phyloP scores from a whole-genome alignment of 2,888 invertebrate genomes.

The Heteromyza rotundicornis region DNA sequence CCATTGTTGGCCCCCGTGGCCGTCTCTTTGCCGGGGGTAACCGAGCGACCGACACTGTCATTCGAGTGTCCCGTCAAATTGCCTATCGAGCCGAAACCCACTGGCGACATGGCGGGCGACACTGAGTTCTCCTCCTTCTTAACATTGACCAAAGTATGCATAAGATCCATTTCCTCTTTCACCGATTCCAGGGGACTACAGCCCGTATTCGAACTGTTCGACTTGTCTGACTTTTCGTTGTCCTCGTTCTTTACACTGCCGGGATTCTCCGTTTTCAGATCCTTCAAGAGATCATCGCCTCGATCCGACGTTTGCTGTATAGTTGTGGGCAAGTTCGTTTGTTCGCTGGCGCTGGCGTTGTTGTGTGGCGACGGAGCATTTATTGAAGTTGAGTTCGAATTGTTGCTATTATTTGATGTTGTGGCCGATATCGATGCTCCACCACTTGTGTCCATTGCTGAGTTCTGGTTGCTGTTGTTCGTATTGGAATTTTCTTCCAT shows the following conservation, averaged over 20 bases:
- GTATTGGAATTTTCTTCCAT: constrained; percentile 36
- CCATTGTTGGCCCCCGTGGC: constrained; percentile 15
- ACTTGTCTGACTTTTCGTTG: constrained; percentile 36
- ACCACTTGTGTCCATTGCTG: constrained; percentile 7
- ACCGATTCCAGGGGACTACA: no score
- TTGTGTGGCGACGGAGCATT: constrained; percentile 33
- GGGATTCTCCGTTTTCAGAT: constrained; percentile 39
- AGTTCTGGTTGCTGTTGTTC: constrained; percentile 25
- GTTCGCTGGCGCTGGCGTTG: constrained; percentile 31
- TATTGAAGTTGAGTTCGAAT: constrained; percentile 13
- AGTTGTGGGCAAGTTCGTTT: constrained; percentile 33
- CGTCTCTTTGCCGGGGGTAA: constrained; percentile 34
- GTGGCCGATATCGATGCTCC: constrained; percentile 6
- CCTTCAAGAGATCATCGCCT: constrained; percentile 32
- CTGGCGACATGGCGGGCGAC: constrained; percentile 55
- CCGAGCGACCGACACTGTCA: constrained; percentile 32
- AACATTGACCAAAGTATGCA: constrained; percentile 44
- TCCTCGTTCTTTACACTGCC: constrained; percentile 44
- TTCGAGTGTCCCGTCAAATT: constrained; percentile 23
- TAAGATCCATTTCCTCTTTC: constrained; percentile 48
- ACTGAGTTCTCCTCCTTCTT: constrained; percentile 52
- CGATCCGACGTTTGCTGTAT: constrained; percentile 34
- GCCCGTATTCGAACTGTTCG: constrained; percentile 18
- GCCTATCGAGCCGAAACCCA: constrained; percentile 54
- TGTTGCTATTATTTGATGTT: constrained; percentile 24